Conservation (phyloP, 2,797 vertebrate species). For the Nasua narica region DNA sequence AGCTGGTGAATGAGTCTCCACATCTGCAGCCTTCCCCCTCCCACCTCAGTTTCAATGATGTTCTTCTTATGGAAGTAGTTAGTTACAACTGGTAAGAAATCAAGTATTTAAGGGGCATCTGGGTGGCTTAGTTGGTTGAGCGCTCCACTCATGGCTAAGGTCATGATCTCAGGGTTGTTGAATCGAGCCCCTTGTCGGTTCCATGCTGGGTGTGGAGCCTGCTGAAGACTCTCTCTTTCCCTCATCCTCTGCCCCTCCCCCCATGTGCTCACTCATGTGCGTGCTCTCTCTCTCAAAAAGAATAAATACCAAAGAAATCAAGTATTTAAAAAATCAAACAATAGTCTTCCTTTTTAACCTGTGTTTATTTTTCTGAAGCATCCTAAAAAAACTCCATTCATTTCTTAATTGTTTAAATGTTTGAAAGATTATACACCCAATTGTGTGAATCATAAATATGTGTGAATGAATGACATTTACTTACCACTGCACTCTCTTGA, state of each 20-base stretch:
- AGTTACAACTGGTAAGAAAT: neutral
- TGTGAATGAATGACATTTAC: conserved; percentile 42
- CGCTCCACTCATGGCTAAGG: neutral
- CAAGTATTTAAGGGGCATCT: neutral
- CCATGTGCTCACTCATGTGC: neutral
- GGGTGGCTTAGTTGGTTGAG: neutral
- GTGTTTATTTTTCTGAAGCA: neutral
- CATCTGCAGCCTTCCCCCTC: neutral
- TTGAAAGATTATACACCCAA: neutral
- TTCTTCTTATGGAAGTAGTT: neutral
- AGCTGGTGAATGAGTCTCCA: neutral
- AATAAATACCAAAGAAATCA: neutral
- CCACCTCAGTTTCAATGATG: neutral
- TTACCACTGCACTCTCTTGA: neutral
- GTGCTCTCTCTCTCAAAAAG: neutral
- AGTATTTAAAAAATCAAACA: neutral
- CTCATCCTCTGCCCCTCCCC: neutral
- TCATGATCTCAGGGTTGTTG: neutral
- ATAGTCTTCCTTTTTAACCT: neutral
- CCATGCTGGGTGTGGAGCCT: neutral
- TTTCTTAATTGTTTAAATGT: neutral
- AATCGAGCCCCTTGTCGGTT: neutral
- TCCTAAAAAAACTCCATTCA: neutral
- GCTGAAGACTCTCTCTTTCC: neutral
- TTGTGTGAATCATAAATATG: neutral